A percentile compares a stretch with the other conserved stretches of the same genome.
These are phyloP conservation scores for Phyllostomus hastatus DNA, from an alignment of 2,113 vertebrate genomes.

Conservation along the genomic window DNA sequence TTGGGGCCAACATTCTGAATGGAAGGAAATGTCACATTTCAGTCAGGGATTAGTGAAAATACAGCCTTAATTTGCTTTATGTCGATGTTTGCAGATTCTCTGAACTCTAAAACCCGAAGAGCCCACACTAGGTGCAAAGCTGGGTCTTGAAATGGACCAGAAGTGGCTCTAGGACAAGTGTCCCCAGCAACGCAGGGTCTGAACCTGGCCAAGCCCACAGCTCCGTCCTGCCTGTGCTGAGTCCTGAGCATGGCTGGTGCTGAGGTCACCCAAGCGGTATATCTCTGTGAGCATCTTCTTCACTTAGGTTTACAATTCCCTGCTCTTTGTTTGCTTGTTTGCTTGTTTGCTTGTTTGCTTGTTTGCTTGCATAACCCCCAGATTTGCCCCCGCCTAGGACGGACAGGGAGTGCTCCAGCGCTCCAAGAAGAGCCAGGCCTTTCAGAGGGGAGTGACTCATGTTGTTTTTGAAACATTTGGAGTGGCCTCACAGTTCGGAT, in stretches of 20 bases:
- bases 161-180: not conserved
- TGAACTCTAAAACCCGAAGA: not conserved
- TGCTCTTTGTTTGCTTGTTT: not conserved
- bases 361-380: not conserved
- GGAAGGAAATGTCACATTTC: not conserved
- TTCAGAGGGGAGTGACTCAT: not conserved
- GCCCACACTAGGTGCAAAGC: not conserved
- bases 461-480: not conserved
- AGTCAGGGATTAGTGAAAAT: not conserved
- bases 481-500: too few relatives aligned
- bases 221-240: accelerated
- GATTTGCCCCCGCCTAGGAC: not conserved
- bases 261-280: not conserved
- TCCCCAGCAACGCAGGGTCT: accelerated
- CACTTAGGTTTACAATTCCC: not conserved
- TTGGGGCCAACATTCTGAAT: not conserved
- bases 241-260: accelerated
- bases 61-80: not conserved
- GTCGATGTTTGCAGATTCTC: not conserved
- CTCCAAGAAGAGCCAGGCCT: not conserved
- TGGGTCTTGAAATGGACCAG: not conserved
- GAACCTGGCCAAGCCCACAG: not conserved
- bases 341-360: not conserved
- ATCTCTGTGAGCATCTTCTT: not conserved
- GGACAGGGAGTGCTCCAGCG: too few relatives aligned